Evolutionary conservation across 2,797 vertebrate genomes (phyloP).

Genomic region (Tinamus major): DNA sequence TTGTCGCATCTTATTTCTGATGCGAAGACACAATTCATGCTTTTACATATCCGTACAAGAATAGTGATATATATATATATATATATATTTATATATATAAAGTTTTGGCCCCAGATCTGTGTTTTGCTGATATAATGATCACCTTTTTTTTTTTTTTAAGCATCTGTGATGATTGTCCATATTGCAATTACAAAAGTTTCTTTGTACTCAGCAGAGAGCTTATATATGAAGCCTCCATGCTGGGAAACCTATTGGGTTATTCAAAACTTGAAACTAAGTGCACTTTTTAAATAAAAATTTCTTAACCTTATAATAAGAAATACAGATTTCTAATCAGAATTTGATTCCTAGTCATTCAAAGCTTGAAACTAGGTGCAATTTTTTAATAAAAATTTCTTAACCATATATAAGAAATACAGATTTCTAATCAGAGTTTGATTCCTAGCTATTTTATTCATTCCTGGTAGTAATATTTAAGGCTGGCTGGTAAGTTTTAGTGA

Average conservation of each 20-base stretch:
- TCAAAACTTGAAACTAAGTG: background rate
- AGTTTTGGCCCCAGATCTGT: background rate
- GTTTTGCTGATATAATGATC: no score
- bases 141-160: no score
- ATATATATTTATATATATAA: background rate
- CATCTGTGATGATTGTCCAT: background rate
- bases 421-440: background rate
- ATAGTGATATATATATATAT: background rate
- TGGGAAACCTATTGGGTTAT: background rate
- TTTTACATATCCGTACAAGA: background rate
- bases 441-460: background rate
- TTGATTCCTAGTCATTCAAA: background rate
- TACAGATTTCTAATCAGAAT: background rate
- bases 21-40: background rate
- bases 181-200: background rate
- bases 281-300: background rate
- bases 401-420: background rate
- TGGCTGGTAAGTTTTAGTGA: background rate
- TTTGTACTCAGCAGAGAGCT: background rate
- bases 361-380: no score
- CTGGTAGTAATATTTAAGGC: background rate
- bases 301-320: background rate
- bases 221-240: background rate
- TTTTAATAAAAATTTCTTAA: background rate
- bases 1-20: background rate